These are phyloP conservation scores for Papilio glaucus DNA, from an alignment of 1,140 invertebrate genomes.

Conservation along the genomic window DNA sequence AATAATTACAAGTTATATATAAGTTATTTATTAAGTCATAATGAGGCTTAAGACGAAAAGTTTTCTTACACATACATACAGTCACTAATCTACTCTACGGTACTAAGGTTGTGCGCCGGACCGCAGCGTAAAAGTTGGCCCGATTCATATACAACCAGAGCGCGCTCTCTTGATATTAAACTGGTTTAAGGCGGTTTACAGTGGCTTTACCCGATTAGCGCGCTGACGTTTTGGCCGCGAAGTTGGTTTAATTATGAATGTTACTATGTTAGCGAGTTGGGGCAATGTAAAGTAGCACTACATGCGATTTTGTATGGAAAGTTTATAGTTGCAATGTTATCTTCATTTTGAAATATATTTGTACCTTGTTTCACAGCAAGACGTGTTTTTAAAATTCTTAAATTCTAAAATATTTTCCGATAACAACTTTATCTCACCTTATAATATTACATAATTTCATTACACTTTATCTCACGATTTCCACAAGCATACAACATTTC, in stretches of 20 bases:
- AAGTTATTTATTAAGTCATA: too few relatives aligned
- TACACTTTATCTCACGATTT: too few relatives aligned
- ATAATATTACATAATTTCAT: too few relatives aligned
- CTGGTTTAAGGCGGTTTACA: conserved; percentile 75
- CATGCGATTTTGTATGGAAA: background rate
- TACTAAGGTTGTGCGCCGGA: conserved; percentile 31
- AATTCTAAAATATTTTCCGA: too few relatives aligned
- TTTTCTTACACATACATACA: background rate
- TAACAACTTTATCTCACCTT: too few relatives aligned
- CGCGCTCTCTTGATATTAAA: conserved; percentile 74
- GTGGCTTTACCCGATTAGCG: conserved; percentile 80
- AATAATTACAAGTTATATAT: background rate
- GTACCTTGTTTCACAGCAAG: too few relatives aligned
- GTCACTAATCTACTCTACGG: conserved; percentile 11
- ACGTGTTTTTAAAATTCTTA: too few relatives aligned
- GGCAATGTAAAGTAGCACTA: background rate
- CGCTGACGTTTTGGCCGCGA: conserved; percentile 64
- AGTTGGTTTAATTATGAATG: conserved; percentile 65
- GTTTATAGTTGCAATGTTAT: background rate
- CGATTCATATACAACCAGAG: conserved; percentile 39
- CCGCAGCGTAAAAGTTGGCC: conserved; percentile 68
- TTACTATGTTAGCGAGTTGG: conserved; percentile 27
- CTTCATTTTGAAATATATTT: too few relatives aligned
- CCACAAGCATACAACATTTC: too few relatives aligned
- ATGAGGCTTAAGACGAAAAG: background rate